Evolutionary conservation across 64 coral and sea anemone genomes (phyloP).

Genomic region (Pocillopora damicornis): DNA sequence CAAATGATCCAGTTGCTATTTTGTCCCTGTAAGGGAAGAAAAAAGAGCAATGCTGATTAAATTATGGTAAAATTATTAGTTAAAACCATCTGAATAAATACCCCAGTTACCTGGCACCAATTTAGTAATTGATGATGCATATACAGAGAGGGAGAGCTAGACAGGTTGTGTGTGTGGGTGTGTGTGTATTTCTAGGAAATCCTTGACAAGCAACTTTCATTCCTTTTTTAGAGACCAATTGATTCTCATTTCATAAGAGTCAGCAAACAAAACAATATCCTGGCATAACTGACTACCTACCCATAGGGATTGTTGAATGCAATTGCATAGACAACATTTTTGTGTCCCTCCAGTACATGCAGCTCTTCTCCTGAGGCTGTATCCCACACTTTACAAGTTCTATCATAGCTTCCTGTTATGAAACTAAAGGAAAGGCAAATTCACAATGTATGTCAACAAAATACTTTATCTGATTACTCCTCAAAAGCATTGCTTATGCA

Average conservation of each 20-base stretch:
- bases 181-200: too few species aligned
- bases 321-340: constrained; percentile 99
- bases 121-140: too few species aligned
- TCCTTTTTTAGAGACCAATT: too few species aligned
- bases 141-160: too few species aligned
- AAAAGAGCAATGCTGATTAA: neutral
- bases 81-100: neutral
- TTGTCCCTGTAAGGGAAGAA: constrained; percentile 75
- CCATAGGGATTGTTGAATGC: constrained; percentile 99
- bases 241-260: too few species aligned
- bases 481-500: too few species aligned
- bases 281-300: constrained; percentile 35
- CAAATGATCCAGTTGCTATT: constrained; percentile 99
- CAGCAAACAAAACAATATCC: too few species aligned
- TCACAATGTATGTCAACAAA: too few species aligned
- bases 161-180: too few species aligned
- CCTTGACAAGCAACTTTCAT: too few species aligned
- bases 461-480: too few species aligned
- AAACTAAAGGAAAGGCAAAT: constrained; percentile 58
- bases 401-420: constrained; percentile 99
- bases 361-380: constrained; percentile 96
- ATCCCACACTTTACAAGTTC: constrained; percentile 99
- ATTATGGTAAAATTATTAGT: neutral
- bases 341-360: constrained; percentile 89
- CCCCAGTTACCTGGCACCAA: too few species aligned